phyloP scores from a whole-genome alignment of 1,140 invertebrate species.

The Lepidurus apus region DNA sequence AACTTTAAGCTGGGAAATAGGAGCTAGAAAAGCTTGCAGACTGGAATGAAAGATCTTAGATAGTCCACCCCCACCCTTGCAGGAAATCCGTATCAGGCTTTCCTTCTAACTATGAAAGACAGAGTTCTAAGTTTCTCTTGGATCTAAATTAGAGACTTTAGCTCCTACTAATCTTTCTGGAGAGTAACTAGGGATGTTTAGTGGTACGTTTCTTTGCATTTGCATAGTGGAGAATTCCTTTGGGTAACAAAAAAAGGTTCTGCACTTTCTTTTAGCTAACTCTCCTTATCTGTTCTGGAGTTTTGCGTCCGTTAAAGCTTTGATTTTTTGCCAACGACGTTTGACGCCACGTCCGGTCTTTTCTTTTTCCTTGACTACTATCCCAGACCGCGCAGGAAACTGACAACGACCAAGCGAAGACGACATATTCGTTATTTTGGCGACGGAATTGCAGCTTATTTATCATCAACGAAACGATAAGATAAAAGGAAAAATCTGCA shows the following conservation, averaged over 20 bases:
- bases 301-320: slow-evolving; percentile 29
- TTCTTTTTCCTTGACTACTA: not conserved
- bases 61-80: not conserved
- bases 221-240: not conserved
- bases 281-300: not conserved
- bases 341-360: slow-evolving; percentile 10
- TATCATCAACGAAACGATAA: not conserved
- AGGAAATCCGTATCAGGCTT: not conserved
- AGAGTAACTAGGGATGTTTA: not conserved
- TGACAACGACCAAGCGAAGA: not conserved
- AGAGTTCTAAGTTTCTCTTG: not conserved
- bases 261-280: not conserved
- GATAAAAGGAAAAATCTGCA: not conserved
- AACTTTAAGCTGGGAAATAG: no score
- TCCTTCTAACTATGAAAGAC: not conserved
- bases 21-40: not conserved
- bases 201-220: not conserved
- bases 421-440: not conserved
- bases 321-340: not conserved
- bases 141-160: not conserved
- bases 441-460: not conserved
- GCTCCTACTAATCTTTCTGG: not conserved
- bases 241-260: no score
- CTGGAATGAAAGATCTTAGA: not conserved
- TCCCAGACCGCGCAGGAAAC: slow-evolving; percentile 1